Base-by-base conservation (phyloP, 2,888 invertebrate species). In the Junonia oenone region DNA sequence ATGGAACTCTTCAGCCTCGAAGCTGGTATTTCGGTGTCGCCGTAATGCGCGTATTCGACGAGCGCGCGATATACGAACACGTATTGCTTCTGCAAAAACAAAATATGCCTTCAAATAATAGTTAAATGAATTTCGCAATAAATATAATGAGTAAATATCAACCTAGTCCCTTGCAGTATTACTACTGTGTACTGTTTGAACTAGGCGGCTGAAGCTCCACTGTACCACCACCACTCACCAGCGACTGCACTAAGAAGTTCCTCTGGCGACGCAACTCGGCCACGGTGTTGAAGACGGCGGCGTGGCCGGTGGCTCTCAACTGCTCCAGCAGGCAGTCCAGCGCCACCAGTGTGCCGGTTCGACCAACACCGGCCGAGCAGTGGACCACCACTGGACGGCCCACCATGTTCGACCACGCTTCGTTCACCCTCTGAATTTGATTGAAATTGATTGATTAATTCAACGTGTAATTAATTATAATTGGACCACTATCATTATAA, bases 61-160 rank as follows among this genome's bases (percentile, higher is more conserved):
- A 98, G 87, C 47, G 98, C 97, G 35, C 97, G 95, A 82, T 98
- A 98, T 67, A 98, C 95, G 88, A 98, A 98, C 70, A 98, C 96
- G 86, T 98, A 98, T 91, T 98, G 98, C 93, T 98, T 98, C 94
- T 96, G 85, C 27, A 11, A 5, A 6, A 14, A 31, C 17, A 1
- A 33, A 19, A 17, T n/a, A n/a, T n/a, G n/a, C n/a, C n/a, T n/a
- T n/a, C n/a, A n/a, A n/a, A n/a, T n/a, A n/a, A n/a, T n/a, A n/a
- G n/a, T n/a, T n/a, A n/a, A n/a, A n/a, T n/a, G n/a, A n/a, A n/a
- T n/a, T n/a, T n/a, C n/a, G n/a, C n/a, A n/a, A n/a, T n/a, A n/a
- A n/a, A n/a, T n/a, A n/a, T n/a, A n/a, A n/a, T n/a, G n/a, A n/a
- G n/a, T n/a, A n/a, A n/a, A n/a, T n/a, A n/a, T n/a, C n/a, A n/a